These are phyloP conservation scores for Penaeus monodon DNA, from an alignment of 2,888 invertebrate genomes.

Conservation along the genomic window DNA sequence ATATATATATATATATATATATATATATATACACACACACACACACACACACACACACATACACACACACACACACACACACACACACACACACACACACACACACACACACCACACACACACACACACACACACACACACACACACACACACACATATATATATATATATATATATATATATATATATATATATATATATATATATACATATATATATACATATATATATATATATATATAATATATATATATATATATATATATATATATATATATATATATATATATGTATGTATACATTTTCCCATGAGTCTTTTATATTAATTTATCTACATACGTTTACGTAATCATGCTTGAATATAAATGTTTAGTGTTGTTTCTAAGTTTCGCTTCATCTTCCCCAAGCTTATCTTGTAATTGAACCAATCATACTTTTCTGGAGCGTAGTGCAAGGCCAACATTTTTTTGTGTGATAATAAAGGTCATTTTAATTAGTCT, in stretches of 20 bases:
- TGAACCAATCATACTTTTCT: no score
- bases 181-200: constrained; percentile 16
- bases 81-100: background rate
- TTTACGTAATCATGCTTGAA: no score
- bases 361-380: background rate
- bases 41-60: background rate
- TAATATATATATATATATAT: no score
- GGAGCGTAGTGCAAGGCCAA: no score
- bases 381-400: no score
- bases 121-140: background rate
- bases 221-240: no score
- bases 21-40: background rate
- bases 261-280: background rate
- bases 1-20: constrained; percentile 16
- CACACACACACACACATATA: background rate
- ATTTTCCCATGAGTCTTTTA: background rate
- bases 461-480: no score
- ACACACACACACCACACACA: background rate
- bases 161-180: background rate
- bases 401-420: no score
- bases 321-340: background rate
- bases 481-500: no score
- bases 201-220: background rate
- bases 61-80: background rate
- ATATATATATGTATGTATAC: background rate